Base-by-base conservation (phyloP, 92 coral and sea anemone genomes). In the Pocillopora meandrina region DNA sequence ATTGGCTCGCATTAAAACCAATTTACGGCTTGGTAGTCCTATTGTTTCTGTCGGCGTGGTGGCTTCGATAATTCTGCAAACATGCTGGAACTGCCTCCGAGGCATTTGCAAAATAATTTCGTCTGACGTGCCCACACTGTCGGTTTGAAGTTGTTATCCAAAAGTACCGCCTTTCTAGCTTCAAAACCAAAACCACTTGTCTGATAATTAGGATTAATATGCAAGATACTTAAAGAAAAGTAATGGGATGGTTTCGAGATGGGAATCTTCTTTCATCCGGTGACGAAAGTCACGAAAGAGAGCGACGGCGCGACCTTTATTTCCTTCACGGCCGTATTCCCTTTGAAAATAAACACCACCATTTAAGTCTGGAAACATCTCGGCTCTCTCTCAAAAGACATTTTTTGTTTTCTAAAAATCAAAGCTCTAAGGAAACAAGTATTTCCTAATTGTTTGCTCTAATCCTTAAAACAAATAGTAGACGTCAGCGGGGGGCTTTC, bases 11-110 rank as follows among this genome's bases (percentile, higher is more conserved):
- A 92, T 94, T 87, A 94, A 91, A 89, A 92, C 98, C 92, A 94
- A 92, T 94, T 94, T 94, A 94, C 98, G 98, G 98, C 93, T 94
- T 89, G 92, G 95, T 86, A 94, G 95, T 86, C 89, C 98, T 80
- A 89, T 94, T 94, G 98, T 94, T 80, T 85, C 88, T 71, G 87
- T 91, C 98, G 93, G 98, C 95, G 95, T 94, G 93, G 98, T 90
- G 98, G 95, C 92, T 86, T 90, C 92, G 89, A 86, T 87, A 89
- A 87, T 89, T 87, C 87, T 86, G 75, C 92, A 90, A 94, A 94
- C 93, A 92, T 86, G 83, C 47, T 85, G 90, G 84, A 83, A 73
- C 65, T 83, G 86, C 86, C 86, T 73, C 64, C 72, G 56, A 83
- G 86, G 80, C 86, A 83, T 83, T 63, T 81, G 21, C 72, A 73